Base-by-base conservation (phyloP, 2,888 invertebrate genomes). In the Meandrusa payeni region DNA sequence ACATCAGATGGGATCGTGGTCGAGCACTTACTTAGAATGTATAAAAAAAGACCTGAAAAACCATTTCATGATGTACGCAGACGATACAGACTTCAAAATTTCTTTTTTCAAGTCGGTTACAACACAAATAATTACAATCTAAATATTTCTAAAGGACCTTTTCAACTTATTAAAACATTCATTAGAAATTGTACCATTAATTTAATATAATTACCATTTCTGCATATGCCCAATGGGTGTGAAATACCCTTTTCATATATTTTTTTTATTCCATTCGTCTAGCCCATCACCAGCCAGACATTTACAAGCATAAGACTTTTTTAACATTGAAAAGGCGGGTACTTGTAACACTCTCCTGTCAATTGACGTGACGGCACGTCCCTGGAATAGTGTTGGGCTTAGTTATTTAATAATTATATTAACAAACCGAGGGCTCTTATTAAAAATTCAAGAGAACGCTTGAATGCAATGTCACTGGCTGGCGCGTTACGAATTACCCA, bases 351-450 rank as follows among this genome's bases (percentile, higher is more conserved):
- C 13, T 27, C 33, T 34, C 31, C 24, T 15, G 20, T 43, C 47
- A 46, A 49, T 50, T 41, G 24, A 15, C 15, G 4, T 15, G 15
- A 4, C 15, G 22, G 47, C 50, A 51, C 54, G 56, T 10, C 29
- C 7, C 23, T 5, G 12, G 9, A 7, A 12, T 12, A 19, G 31
- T 26, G 37, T 10, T n/a, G 20, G 39, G 55, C 55, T 55, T 61
- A 51, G 61, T 64, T 58, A 70, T 67, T 61, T 63, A 58, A 64
- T 75, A 71, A 77, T 74, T 72, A 69, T 73, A 73, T 77, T 63
- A 69, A 66, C 64, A 62, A 56, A 59, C 61, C 66, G 49, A 62
- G 60, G 57, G 59, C 45, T 55, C 59, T 58, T 64, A 64, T 75
- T 73, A 66, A 64, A n/a, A 57, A 70, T 71, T 72, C 64, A 68